Percentiles rank a stretch among this genome's conserved stretches.
These are phyloP conservation scores for Drosophila rufa DNA, from an alignment of 1,140 invertebrate species.

Conservation along the genomic window DNA sequence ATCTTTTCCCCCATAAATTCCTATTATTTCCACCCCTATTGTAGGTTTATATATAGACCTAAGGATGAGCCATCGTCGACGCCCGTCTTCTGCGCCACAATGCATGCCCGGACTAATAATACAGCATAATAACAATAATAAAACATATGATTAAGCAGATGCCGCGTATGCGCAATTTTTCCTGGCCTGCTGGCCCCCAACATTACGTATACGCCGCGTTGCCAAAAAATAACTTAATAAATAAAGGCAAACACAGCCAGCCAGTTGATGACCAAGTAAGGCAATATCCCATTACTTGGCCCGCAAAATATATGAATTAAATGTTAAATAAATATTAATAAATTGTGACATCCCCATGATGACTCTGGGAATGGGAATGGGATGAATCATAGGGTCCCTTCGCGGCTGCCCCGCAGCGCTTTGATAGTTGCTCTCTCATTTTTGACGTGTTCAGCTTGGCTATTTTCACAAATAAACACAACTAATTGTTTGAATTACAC, in stretches of 20 bases:
- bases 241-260: not conserved
- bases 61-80: slow-evolving; percentile 54
- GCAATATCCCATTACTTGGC: slow-evolving; percentile 36
- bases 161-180: slow-evolving; percentile 72
- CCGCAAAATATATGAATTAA: not conserved
- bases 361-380: not conserved
- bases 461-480: slow-evolving; percentile 30
- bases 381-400: slow-evolving; percentile 16
- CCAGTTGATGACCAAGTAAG: slow-evolving; percentile 43
- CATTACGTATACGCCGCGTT: slow-evolving; percentile 45
- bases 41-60: slow-evolving; percentile 40
- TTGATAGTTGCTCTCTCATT: slow-evolving; percentile 10
- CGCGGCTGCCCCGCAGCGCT: not conserved
- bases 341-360: slow-evolving; percentile 24
- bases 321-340: slow-evolving; percentile 6
- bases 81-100: slow-evolving; percentile 58
- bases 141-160: slow-evolving; percentile 40
- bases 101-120: slow-evolving; percentile 55
- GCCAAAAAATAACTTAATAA: slow-evolving; percentile 9
- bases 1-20: not conserved
- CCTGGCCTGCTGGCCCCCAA: not conserved
- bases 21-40: not conserved
- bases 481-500: slow-evolving; percentile 40
- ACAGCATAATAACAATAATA: slow-evolving; percentile 28
- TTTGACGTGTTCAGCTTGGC: slow-evolving; percentile 22